These are phyloP conservation scores for Mya arenaria DNA, from an alignment of 1,140 invertebrate species.

Conservation along the genomic window DNA sequence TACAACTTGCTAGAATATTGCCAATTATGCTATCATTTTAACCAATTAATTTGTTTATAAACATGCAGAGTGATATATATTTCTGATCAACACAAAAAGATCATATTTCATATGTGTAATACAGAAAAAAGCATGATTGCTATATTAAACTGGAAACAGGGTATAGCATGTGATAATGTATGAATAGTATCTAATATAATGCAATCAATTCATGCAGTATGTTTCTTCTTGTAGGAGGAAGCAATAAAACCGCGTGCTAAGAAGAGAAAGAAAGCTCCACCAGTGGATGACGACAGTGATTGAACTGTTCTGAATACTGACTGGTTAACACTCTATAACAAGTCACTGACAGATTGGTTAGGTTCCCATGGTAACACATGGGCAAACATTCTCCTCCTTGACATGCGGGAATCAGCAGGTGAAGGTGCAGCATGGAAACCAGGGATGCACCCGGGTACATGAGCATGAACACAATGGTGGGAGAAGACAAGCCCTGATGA, in stretches of 20 bases:
- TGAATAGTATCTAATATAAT: constrained; percentile 10
- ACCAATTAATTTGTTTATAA: neutral
- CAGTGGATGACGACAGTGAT: constrained; percentile 88
- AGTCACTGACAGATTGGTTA: too few relatives aligned
- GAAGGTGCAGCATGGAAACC: too few relatives aligned
- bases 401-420: too few relatives aligned
- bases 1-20: too few relatives aligned
- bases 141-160: neutral
- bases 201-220: constrained; percentile 15
- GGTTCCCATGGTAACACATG: too few relatives aligned
- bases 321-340: too few relatives aligned
- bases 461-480: too few relatives aligned
- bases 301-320: too few relatives aligned
- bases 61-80: neutral
- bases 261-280: constrained; percentile 90
- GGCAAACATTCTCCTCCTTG: too few relatives aligned
- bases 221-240: constrained; percentile 87
- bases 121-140: neutral
- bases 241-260: constrained; percentile 92
- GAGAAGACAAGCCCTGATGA: too few relatives aligned
- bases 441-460: too few relatives aligned
- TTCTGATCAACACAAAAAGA: neutral
- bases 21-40: too few relatives aligned
- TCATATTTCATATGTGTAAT: neutral
- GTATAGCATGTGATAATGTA: neutral